Evolutionary conservation across 1,140 invertebrate genomes (phyloP), one percentile per base, ranked within the genome.

Genomic region (Idris sp.): DNA sequence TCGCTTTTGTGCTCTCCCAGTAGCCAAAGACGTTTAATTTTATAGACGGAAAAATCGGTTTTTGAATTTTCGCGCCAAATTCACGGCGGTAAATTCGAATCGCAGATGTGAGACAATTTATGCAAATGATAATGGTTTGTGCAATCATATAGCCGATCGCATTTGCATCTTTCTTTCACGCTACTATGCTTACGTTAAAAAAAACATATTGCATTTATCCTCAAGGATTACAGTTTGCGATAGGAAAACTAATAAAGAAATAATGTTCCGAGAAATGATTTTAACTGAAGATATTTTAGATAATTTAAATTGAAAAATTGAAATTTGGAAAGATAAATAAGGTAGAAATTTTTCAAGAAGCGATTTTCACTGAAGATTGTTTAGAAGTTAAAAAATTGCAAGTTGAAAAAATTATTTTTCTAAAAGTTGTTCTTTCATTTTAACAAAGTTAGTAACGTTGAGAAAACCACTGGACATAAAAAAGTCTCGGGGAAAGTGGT

Each of bases 91-190:
- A 33, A 62, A 62, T 31, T 31, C 31, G 9, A 30, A 36, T 14
- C 9, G 46, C 46, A 67, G 62, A 46, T 65, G 62, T 74, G 48
- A 46, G 33, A 46, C 43, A 72, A 53, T 62, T 79, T 76, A 72
- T 74, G 74, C 78, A 73, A 79, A 65, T 74, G 53, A 71, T 80
- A 81, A 81, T 79, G 72, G 43, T 74, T 81, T 79, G 76, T 72
- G 75, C 77, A 81, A 80, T 77, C 68, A n/a, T n/a, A n/a, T n/a
- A 68, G 36, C 67, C 44, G 38, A 62, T 58, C 49, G 59, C 6
- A 22, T 65, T 51, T 46, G 49, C 56, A 51, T 43, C 59, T 31
- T 61, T 64, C 51, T 76, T 69, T 71, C 35, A 61, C 31, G 56
- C 67, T 41, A 18, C 46, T 61, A 54, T 33, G 48, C 62, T 19